These are phyloP conservation scores for Asarcornis scutulata DNA, from an alignment of 2,113 vertebrate species.

Conservation along the genomic window DNA sequence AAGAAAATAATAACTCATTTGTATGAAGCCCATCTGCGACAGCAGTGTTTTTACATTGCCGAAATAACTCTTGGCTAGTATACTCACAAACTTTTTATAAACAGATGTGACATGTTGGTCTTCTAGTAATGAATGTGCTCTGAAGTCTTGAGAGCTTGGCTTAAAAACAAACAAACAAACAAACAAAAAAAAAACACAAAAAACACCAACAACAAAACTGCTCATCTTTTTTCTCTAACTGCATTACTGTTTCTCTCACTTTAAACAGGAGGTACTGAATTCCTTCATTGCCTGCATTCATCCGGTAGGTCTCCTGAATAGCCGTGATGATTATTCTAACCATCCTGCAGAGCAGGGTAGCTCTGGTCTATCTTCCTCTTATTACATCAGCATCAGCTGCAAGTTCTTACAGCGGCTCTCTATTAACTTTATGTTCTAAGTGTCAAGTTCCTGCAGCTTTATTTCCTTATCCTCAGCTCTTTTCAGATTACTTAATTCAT, in stretches of 20 bases:
- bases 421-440: not conserved
- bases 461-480: not conserved
- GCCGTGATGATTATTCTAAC: not conserved
- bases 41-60: not conserved
- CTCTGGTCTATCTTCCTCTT: not conserved
- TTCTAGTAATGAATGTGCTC: not conserved
- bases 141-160: not conserved
- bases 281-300: not conserved
- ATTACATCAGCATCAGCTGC: not conserved
- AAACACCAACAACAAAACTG: too few relatives aligned
- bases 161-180: not conserved
- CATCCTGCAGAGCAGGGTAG: not conserved
- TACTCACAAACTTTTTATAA: not conserved
- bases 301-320: not conserved
- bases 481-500: not conserved
- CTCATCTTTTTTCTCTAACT: not conserved
- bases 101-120: not conserved
- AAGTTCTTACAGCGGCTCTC: not conserved
- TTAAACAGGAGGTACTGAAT: not conserved
- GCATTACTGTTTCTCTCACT: not conserved
- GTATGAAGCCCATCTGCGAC: not conserved
- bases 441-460: not conserved
- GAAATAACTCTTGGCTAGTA: not conserved
- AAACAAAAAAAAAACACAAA: too few relatives aligned
- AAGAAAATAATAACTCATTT: not conserved